Evolutionary conservation across 2,888 invertebrate species (phyloP).

Genomic region (Apotomis turbidana): DNA sequence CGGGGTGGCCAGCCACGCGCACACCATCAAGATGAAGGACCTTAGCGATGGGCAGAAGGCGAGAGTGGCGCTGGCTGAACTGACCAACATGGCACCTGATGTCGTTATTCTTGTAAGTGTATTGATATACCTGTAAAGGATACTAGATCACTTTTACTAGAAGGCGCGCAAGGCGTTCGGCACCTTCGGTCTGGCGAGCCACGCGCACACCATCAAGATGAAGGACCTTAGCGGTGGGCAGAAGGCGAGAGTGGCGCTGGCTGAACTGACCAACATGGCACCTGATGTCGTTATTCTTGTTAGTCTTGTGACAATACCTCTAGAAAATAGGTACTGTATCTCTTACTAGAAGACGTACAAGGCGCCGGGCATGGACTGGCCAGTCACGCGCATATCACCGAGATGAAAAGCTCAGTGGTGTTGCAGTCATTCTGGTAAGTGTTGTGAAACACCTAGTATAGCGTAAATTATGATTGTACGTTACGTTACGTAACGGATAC

Average conservation of each 20-base stretch:
- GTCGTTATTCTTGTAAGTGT: no score
- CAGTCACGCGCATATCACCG: no score
- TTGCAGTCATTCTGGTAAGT: no score
- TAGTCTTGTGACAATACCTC: slow-evolving; percentile 8
- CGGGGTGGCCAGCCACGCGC: slow-evolving; percentile 58
- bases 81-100: slow-evolving; percentile 94
- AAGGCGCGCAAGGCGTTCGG: slow-evolving; percentile 90
- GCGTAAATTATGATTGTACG: no score
- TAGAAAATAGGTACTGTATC: no score
- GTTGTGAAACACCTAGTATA: no score
- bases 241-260: slow-evolving; percentile 96
- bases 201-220: slow-evolving; percentile 99
- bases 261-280: slow-evolving; percentile 96
- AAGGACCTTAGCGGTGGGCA: slow-evolving; percentile 94
- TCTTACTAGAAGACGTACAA: no score
- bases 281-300: slow-evolving; percentile 98
- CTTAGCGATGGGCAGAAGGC: slow-evolving; percentile 88
- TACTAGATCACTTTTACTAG: slow-evolving; percentile 57
- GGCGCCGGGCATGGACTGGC: no score
- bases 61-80: slow-evolving; percentile 97
- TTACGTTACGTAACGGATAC: no score
- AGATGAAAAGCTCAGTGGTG: no score
- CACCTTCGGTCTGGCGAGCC: slow-evolving; percentile 94
- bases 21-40: slow-evolving; percentile 46
- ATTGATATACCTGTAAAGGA: no score